Evolutionary conservation across 2,888 invertebrate species (phyloP), one percentile per base, ranked within the genome.

Genomic region (Phania funesta): DNA sequence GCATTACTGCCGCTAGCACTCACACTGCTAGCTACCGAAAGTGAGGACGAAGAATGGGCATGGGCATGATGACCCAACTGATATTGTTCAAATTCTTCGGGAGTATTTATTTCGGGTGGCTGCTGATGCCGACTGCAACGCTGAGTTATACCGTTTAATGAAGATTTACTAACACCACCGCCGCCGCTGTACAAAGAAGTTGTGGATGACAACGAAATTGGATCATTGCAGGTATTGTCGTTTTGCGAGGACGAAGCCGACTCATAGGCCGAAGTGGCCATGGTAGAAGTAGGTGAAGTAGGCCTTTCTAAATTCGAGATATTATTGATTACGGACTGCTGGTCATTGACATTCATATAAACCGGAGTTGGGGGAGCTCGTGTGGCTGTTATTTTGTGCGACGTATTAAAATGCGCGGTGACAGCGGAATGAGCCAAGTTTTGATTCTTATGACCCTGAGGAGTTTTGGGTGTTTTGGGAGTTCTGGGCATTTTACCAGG

Each of bases 251-350:
- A 87, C 3, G 89, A 87, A 38, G 87, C 88, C 22, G 89, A 88
- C 71, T 88, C 87, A 71, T 89, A 89, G 22, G 88, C 88, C 56
- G 89, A 87, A 80, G 89, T 88, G 80, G 88, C 86, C 32, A 88
- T 85, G 1, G 85, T 85, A 9, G 85, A 84, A 9, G 80, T 84
- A 32, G 86, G 87, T 73, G 86, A 87, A 73, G 84, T 60, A 44
- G 84, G 83, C 26, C 86, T 84, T 46, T 85, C 85, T 18, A 80
- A 60, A 70, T 82, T 78, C 3, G 26, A n/a, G 1, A 78, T 75
- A 11, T 22, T 41, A 11, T 16, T 44, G 1, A 77, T 8, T 0
- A 48, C 38, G 0, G 52, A 26, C 0, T 35, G 44, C 6, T 87
- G 87, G n/a, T 86, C 87, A 32, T 89, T 89, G 4, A 87, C 83